phyloP scores from a whole-genome alignment of 2,113 vertebrate species.

The Mugil cephalus region DNA sequence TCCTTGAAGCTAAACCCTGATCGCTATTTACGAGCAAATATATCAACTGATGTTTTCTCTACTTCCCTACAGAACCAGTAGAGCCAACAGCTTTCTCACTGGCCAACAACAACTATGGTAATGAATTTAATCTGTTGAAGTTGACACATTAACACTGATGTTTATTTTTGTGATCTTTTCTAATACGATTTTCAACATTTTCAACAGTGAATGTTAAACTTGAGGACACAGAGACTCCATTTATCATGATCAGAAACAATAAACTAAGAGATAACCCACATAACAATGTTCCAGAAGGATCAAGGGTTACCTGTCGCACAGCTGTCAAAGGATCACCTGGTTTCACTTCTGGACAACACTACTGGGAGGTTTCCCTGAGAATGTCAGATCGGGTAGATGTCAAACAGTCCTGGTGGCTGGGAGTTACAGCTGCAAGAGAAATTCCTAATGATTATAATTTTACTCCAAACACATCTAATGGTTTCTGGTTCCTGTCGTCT shows the following conservation, averaged over 20 bases:
- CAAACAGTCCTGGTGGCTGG: conserved; percentile 76
- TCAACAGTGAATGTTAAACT: conserved; percentile 67
- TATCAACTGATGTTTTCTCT: fast-evolving
- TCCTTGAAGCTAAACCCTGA: fast-evolving
- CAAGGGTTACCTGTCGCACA: conserved; percentile 21
- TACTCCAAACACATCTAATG: conserved; percentile 7
- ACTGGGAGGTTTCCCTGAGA: conserved; percentile 74
- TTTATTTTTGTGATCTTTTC: neutral
- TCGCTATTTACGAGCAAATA: neutral
- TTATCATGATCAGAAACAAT: fast-evolving
- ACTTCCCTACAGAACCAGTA: neutral
- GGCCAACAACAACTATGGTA: neutral
- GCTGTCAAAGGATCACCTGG: conserved; percentile 53
- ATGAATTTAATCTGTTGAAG: neutral
- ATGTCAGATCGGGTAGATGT: fast-evolving
- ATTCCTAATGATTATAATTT: fast-evolving
- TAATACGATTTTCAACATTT: conserved; percentile 2
- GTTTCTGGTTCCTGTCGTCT: conserved; percentile 74
- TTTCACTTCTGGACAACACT: conserved; percentile 61
- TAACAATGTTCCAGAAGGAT: neutral
- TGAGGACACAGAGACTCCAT: fast-evolving
- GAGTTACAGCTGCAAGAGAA: conserved; percentile 44
- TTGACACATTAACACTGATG: neutral
- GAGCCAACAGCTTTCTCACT: too few relatives aligned
- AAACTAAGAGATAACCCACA: conserved; percentile 45